Conservation (phyloP, 2,888 invertebrate genomes). For the Sesia apiformis region DNA sequence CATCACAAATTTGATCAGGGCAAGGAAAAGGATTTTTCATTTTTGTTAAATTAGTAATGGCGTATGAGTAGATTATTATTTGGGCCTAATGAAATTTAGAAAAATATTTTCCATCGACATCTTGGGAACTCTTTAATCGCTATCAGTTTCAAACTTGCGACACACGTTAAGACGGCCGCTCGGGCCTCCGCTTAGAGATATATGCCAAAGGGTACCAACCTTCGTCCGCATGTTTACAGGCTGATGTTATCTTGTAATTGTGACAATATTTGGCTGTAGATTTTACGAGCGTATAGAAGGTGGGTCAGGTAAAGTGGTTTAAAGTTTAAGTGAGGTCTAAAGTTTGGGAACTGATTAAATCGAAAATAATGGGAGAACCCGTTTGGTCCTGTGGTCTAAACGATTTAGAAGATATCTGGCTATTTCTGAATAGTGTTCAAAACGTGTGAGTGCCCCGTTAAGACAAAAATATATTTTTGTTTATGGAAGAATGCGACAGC, state of each 20-base stretch:
- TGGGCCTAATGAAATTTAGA: too few species aligned
- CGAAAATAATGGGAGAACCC: conserved; percentile 20
- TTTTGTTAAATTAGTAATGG: too few species aligned
- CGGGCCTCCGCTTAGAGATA: conserved; percentile 38
- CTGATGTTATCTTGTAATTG: conserved; percentile 70
- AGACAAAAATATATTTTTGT: too few species aligned
- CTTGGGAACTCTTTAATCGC: not conserved
- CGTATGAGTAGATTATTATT: too few species aligned
- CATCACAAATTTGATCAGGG: too few species aligned
- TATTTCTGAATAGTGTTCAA: too few species aligned
- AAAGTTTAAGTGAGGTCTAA: conserved; percentile 16
- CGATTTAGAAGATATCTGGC: too few species aligned
- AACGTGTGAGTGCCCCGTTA: too few species aligned
- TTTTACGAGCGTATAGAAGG: conserved; percentile 36
- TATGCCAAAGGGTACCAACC: conserved; percentile 56
- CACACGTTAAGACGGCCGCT: conserved; percentile 29
- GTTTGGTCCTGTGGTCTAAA: not conserved
- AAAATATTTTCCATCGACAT: too few species aligned
- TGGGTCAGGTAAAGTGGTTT: conserved; percentile 24
- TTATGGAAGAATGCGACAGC: too few species aligned
- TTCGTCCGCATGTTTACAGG: conserved; percentile 56
- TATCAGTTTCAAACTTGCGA: conserved; percentile 16
- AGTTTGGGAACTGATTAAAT: conserved; percentile 30
- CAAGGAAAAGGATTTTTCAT: too few species aligned
- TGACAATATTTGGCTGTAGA: conserved; percentile 69